These are phyloP conservation scores for Fundulus diaphanus DNA, from an alignment of 2,797 vertebrate genomes.

Conservation along the genomic window DNA sequence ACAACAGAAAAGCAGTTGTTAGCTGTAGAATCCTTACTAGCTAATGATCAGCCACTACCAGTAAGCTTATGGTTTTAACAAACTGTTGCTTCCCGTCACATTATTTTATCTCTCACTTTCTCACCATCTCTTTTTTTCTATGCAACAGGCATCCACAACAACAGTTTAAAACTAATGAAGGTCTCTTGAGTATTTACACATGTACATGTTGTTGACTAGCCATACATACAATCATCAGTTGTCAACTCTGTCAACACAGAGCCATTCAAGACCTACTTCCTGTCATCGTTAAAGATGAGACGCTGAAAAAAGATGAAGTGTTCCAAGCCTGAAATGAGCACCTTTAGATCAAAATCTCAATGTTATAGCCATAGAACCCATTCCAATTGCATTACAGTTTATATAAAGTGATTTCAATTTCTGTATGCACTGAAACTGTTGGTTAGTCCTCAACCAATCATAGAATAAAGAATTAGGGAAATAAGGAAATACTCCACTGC, in stretches of 20 bases:
- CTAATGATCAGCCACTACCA: neutral
- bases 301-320: neutral
- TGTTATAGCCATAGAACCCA: slow-evolving; percentile 58
- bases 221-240: neutral
- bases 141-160: neutral
- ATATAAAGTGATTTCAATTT: slow-evolving; percentile 42
- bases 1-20: neutral
- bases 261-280: neutral
- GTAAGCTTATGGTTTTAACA: too few relatives aligned
- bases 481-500: slow-evolving; percentile 18
- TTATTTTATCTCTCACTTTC: neutral
- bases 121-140: neutral
- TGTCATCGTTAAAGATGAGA: neutral
- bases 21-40: neutral
- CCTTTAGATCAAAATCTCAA: too few relatives aligned
- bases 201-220: neutral
- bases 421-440: neutral
- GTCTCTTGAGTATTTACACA: neutral
- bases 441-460: neutral
- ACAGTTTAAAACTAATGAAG: neutral
- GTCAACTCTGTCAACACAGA: neutral
- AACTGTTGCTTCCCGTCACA: too few relatives aligned
- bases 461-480: slow-evolving; percentile 2
- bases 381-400: slow-evolving; percentile 67
- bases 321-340: too few relatives aligned